phyloP scores from a whole-genome alignment of 2,113 vertebrate species.

The Sinosuthora webbiana region DNA sequence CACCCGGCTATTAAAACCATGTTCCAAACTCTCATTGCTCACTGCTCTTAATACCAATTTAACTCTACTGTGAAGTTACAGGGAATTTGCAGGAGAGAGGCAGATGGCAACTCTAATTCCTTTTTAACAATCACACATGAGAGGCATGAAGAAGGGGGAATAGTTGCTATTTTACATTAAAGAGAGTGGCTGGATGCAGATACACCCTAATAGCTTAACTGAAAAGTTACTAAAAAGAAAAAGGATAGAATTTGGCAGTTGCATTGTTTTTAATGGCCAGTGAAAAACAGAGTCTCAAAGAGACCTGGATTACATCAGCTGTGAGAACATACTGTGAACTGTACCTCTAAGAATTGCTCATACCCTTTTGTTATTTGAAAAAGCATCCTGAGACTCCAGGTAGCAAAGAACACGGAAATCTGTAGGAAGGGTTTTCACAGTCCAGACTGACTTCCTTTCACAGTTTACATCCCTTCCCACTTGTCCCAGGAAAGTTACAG shows the following conservation, averaged over 20 bases:
- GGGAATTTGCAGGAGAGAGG: not conserved
- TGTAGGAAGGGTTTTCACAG: not conserved
- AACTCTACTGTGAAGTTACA: not conserved
- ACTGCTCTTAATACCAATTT: not conserved
- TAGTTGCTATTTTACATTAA: not conserved
- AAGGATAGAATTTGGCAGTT: not conserved
- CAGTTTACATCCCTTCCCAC: conserved; percentile 3
- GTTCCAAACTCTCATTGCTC: not conserved
- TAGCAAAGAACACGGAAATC: not conserved
- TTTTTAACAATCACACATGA: not conserved
- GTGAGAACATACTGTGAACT: not conserved
- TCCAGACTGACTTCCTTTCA: not conserved
- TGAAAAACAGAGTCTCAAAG: not conserved
- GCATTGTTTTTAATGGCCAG: not conserved
- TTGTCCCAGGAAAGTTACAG: conserved; percentile 49
- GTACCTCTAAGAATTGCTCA: not conserved
- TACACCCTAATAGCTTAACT: not conserved
- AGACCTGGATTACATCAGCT: not conserved
- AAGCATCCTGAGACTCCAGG: not conserved
- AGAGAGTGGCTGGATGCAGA: not conserved
- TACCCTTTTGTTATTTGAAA: not conserved
- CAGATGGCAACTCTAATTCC: not conserved
- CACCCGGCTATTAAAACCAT: not conserved
- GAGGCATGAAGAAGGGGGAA: not conserved
- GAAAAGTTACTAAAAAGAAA: not conserved